phyloP scores from a whole-genome alignment of 1,140 invertebrate genomes.

The Drosophila carrolli region DNA sequence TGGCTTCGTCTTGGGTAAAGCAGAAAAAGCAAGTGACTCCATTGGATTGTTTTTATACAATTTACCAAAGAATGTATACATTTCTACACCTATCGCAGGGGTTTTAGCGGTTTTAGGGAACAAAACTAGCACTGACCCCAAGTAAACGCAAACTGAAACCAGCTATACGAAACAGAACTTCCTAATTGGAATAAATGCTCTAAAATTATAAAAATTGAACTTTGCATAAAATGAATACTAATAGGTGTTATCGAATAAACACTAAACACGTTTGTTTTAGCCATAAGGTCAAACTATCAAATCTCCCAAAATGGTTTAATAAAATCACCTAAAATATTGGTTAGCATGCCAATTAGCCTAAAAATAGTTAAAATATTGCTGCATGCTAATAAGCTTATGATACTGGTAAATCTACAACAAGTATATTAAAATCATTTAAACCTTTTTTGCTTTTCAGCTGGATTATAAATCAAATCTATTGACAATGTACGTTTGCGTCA shows the following conservation, averaged over 20 bases:
- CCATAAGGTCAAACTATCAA: slow-evolving; percentile 42
- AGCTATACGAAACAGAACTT: slow-evolving; percentile 10
- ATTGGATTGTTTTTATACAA: slow-evolving; percentile 15
- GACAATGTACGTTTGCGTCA: too few relatives aligned
- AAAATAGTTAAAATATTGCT: slow-evolving; percentile 15
- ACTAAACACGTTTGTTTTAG: slow-evolving; percentile 31
- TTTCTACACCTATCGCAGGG: slow-evolving; percentile 7
- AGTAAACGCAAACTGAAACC: slow-evolving; percentile 3
- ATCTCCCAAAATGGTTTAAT: slow-evolving; percentile 17
- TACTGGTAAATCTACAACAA: not conserved
- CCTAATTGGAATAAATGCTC: slow-evolving; percentile 30
- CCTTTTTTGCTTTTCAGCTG: too few relatives aligned
- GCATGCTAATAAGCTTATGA: slow-evolving; percentile 3
- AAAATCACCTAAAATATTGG: slow-evolving; percentile 31
- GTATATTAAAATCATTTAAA: too few relatives aligned
- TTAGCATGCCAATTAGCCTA: slow-evolving; percentile 15
- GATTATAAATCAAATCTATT: too few relatives aligned
- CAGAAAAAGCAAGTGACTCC: slow-evolving; percentile 36
- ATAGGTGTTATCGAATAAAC: slow-evolving; percentile 22
- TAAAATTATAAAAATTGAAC: slow-evolving; percentile 21
- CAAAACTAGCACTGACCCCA: not conserved
- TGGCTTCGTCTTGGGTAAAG: slow-evolving; percentile 21
- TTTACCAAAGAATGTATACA: slow-evolving; percentile 21
- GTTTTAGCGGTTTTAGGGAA: not conserved
- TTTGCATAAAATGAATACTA: slow-evolving; percentile 38